Base-by-base conservation (phyloP, 2,797 vertebrate species). In the Darevskia nairensis region DNA sequence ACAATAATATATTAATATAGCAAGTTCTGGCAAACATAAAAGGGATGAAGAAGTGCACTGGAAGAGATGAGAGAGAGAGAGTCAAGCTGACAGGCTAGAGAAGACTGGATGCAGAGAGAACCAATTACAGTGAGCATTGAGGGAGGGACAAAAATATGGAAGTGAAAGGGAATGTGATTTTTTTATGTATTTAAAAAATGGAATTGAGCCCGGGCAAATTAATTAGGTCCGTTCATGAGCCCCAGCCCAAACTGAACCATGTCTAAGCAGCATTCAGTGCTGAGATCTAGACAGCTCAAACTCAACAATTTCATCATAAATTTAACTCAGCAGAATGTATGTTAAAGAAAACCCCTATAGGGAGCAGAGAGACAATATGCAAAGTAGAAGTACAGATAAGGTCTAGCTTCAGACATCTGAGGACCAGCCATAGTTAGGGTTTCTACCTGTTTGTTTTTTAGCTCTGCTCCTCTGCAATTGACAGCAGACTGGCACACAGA, bases 11-110 rank as follows among this genome's bases (percentile, higher is more conserved):
- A 82, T 86, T 86, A 82, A 35, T 46, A 17, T 27, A 87, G 59
- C 84, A 80, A 44, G 55, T 79, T 39, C 25, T 87, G 82, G 82
- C 39, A 93, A 94, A 94, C 72, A 76, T 59, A 92, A 95, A 95
- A 90, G 1, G 41, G 8, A 71, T 6, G 86, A 82, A 50, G 82
- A 90, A 85, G 17, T 74, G 94, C 90, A 81, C 76, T 90, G 90
- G 86, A 93, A 92, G 50, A 74, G 61, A 88, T 83, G 74, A 8
- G 82, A 92, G 89, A 84, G 46, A 77, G 86, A 95, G 82, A 69
- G 50, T 55, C 3, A 76, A 79, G 23, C 29, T 94, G 92, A 81
- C 80, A 87, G 3, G 41, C 74, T 66, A 25, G 72, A 93, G 75
- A 89, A 74, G 76, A 76, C 88, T 94, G 90, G 7, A 61, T 92